Evolutionary conservation across 2,888 invertebrate genomes (phyloP), one percentile per base, ranked within the genome.

Genomic region (Torymus auratus): DNA sequence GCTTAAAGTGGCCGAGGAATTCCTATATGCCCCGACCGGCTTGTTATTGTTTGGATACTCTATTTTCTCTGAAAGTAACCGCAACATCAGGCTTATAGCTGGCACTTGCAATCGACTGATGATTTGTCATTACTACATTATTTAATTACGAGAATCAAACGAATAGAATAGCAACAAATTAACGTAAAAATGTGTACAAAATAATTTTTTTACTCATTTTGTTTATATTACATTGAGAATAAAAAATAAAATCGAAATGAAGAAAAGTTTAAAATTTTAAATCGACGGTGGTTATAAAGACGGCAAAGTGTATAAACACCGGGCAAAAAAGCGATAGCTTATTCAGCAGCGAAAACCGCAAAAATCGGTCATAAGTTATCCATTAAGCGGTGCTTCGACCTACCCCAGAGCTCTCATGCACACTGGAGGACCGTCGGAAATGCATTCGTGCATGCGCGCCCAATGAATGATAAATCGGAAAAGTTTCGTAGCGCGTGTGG

Each of bases 401-500:
- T 55, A 62, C n/a, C 53, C 20, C 56, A 14, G 7, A 41, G 0
- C 41, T 5, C 7, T 10, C 41, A 41, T 41, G 41, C 7, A 41
- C 7, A 41, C 7, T 41, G 7, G 1, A 41, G 7, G 41, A 41
- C 20, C 20, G 20, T 20, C 56, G 58, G 55, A 74, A 80, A 80
- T 80, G 70, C 69, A 79, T 5, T 14, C n/a, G 58, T 55, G 64
- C 67, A 20, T 11, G 12, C 17, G 1, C 20, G 52, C 13, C 53
- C 55, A n/a, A 67, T 72, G 53, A 80, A 76, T 72, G 70, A 76
- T 72, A 65, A 72, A 80, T 76, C 55, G n/a, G 15, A 20, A 20
- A 72, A 76, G 67, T 80, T 78, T 75, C 68, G 28, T 53, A 12
- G n/a, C 41, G 62, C 64, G 7, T 15, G n/a, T 2, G 5, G 12